These are phyloP conservation scores for Calosoma granatense DNA, from an alignment of 1,140 invertebrate genomes.

Conservation along the genomic window DNA sequence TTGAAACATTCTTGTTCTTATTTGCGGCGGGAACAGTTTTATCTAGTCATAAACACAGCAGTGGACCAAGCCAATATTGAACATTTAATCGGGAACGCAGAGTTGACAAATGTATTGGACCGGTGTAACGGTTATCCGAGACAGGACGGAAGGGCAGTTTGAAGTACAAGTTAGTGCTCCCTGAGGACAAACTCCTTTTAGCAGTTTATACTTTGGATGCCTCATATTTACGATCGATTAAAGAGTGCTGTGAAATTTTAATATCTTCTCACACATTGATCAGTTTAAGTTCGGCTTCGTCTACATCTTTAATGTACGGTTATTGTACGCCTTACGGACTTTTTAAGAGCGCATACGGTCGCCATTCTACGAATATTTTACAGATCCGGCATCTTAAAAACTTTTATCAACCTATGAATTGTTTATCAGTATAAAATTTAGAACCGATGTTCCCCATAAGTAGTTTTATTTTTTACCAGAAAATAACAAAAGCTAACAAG, in stretches of 20 bases:
- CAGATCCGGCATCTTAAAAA: too few relatives aligned
- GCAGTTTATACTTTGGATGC: slow-evolving; percentile 4
- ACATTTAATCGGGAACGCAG: background rate
- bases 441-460: too few relatives aligned
- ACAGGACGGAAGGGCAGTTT: background rate
- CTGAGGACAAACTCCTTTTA: slow-evolving; percentile 3
- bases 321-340: background rate
- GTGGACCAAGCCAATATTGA: background rate
- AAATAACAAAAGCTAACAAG: too few relatives aligned
- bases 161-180: slow-evolving; percentile 3
- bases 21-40: slow-evolving; percentile 7
- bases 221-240: slow-evolving; percentile 5
- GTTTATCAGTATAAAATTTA: too few relatives aligned
- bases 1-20: slow-evolving; percentile 4
- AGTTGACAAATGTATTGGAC: background rate
- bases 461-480: too few relatives aligned
- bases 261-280: slow-evolving; percentile 1
- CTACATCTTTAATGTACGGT: background rate
- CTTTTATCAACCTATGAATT: too few relatives aligned
- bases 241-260: slow-evolving; percentile 3
- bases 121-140: background rate
- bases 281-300: slow-evolving; percentile 1
- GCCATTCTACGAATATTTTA: background rate
- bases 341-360: background rate
- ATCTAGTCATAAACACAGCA: slow-evolving; percentile 7